Percentiles rank a stretch among this genome's conserved stretches.
Evolutionary conservation across 2,113 vertebrate species (phyloP).

Genomic region (Podiceps cristatus): DNA sequence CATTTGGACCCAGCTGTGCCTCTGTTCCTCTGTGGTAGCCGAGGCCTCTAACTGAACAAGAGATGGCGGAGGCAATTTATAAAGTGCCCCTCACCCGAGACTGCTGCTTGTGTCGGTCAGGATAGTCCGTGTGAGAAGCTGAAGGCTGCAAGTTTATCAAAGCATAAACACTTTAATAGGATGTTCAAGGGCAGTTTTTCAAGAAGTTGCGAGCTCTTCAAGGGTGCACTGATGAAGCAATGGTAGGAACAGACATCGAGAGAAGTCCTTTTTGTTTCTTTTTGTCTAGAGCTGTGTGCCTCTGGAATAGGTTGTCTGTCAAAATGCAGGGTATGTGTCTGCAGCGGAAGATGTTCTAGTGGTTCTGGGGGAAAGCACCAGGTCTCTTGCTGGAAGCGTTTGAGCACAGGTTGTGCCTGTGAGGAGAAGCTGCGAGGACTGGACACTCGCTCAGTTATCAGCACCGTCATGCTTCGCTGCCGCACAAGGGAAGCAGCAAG

Average conservation of each 20-base stretch:
- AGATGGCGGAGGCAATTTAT: not conserved
- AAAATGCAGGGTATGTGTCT: too few relatives aligned
- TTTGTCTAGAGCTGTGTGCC: not conserved
- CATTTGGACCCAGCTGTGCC: not conserved
- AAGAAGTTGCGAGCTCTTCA: not conserved
- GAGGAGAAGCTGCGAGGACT: not conserved
- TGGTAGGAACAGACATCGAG: not conserved
- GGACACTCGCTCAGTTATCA: fast-evolving
- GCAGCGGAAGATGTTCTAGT: not conserved
- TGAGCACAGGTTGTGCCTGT: not conserved
- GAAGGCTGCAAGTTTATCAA: not conserved
- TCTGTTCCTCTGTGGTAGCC: not conserved
- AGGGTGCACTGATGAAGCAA: not conserved
- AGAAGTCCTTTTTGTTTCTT: not conserved
- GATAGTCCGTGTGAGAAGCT: not conserved
- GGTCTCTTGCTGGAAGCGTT: not conserved
- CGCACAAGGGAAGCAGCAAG: fast-evolving
- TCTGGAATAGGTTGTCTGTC: not conserved
- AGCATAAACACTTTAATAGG: not conserved
- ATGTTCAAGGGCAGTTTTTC: not conserved
- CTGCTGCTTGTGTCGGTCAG: not conserved
- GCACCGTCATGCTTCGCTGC: fast-evolving
- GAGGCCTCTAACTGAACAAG: not conserved
- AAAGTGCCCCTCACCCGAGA: not conserved
- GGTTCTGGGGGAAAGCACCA: not conserved